phyloP scores from a whole-genome alignment of 2,797 vertebrate species.

The Fratercula arctica region DNA sequence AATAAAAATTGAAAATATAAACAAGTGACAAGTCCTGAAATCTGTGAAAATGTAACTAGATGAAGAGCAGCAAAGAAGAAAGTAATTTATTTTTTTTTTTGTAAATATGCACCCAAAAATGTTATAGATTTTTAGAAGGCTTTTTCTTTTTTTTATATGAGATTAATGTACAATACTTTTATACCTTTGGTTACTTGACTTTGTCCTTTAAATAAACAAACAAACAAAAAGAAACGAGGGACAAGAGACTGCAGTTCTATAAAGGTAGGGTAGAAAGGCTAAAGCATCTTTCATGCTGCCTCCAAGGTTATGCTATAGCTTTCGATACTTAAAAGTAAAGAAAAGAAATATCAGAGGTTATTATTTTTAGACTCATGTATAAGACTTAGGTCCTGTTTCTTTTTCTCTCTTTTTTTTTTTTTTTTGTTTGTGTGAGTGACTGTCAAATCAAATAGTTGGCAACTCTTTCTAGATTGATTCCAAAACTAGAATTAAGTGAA shows the following conservation, averaged over 20 bases:
- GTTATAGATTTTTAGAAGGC: neutral
- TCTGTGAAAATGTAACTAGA: neutral
- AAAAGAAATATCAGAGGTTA: neutral
- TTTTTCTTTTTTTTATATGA: neutral
- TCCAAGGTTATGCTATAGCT: neutral
- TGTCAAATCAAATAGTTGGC: neutral
- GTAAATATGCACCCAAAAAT: neutral
- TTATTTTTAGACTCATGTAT: neutral
- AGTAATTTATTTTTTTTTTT: neutral
- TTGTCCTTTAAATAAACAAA: neutral
- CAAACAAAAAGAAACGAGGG: neutral
- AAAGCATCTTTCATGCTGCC: neutral
- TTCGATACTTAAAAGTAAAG: neutral
- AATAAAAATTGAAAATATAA: neutral
- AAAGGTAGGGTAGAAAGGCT: fast-evolving
- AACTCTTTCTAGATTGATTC: neutral
- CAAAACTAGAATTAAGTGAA: neutral
- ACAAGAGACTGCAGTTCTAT: neutral
- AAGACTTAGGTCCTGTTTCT: neutral
- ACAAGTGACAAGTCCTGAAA: neutral
- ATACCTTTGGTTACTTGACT: neutral
- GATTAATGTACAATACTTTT: neutral
- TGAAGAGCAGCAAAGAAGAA: neutral
- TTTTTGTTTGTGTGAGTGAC: neutral
- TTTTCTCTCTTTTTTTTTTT: too few species aligned